phyloP scores from a whole-genome alignment of 2,888 invertebrate genomes.

The Drosophila buzzatii region DNA sequence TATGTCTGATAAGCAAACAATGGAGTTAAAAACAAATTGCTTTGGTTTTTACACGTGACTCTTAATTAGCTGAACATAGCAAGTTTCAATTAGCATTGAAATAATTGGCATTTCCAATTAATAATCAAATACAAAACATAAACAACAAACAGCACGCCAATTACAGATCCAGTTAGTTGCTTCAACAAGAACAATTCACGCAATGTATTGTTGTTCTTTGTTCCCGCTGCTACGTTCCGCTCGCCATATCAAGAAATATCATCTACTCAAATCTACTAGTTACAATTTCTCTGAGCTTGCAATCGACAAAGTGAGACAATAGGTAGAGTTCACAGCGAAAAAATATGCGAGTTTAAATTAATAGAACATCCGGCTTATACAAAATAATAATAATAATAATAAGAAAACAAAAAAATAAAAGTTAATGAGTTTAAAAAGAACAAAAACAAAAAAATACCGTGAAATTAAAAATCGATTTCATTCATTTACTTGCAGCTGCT shows the following conservation, averaged over 20 bases:
- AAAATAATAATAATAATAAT: constrained; percentile 15
- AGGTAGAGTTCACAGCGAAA: constrained; percentile 9
- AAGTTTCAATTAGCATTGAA: constrained; percentile 19
- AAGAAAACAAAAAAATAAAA: constrained; percentile 1
- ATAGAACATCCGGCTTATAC: constrained; percentile 30
- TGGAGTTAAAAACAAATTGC: constrained; percentile 15
- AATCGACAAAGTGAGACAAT: constrained; percentile 29
- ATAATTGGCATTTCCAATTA: constrained; percentile 30
- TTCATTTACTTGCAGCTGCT: constrained; percentile 11
- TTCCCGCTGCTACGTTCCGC: constrained; percentile 22
- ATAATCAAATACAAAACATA: constrained; percentile 25
- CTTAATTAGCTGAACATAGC: constrained; percentile 14
- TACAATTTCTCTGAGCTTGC: constrained; percentile 34
- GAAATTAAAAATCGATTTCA: background rate
- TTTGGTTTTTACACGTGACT: constrained; percentile 1
- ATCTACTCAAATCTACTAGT: constrained; percentile 47
- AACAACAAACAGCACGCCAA: constrained; percentile 42
- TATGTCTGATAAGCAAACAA: background rate
- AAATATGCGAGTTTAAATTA: constrained; percentile 8
- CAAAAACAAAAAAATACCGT: background rate
- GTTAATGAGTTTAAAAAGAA: background rate
- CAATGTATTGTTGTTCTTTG: constrained; percentile 19
- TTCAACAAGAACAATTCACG: constrained; percentile 15
- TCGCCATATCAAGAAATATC: constrained; percentile 33
- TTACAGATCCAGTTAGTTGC: constrained; percentile 32